Conservation (phyloP, 2,113 vertebrate species). For the Craseonycteris thonglongyai region DNA sequence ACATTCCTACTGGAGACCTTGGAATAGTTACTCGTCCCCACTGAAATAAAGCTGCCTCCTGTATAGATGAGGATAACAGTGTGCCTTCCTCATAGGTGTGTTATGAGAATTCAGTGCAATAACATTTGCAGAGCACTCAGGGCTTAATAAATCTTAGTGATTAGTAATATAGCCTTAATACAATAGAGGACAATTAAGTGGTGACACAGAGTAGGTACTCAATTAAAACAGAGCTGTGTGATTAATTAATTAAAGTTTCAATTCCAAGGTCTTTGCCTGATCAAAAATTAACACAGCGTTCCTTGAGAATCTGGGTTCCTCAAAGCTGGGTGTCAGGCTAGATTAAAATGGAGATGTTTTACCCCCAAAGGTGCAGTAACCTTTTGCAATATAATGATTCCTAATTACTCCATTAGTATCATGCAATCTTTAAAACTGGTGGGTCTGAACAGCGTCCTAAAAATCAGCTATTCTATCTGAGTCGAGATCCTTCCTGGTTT, state of each 20-base stretch:
- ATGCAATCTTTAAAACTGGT: background rate
- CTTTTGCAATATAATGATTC: conserved; percentile 25
- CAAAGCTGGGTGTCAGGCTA: conserved; percentile 38
- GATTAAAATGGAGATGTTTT: conserved; percentile 31
- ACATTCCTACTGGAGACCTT: background rate
- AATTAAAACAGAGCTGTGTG: background rate
- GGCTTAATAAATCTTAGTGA: conserved; percentile 14
- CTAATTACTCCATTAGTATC: conserved; percentile 38
- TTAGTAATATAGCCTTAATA: conserved; percentile 29
- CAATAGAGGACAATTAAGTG: conserved; percentile 36
- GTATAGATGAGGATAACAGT: background rate
- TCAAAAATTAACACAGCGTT: conserved; percentile 49
- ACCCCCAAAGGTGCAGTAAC: conserved; percentile 14
- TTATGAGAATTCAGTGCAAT: background rate
- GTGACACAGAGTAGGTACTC: conserved; percentile 35
- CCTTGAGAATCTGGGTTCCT: conserved; percentile 20
- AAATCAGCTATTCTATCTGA: background rate
- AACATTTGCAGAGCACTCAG: background rate
- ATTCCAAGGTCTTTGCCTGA: conserved; percentile 31
- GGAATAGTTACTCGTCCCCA: background rate
- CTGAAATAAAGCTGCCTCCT: background rate
- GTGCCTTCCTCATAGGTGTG: background rate
- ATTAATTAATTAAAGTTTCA: conserved; percentile 51
- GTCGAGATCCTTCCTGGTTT: background rate
- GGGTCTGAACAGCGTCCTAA: conserved; percentile 24